A percentile compares a stretch with the other conserved stretches of the same genome.
phyloP scores from a whole-genome alignment of 1,140 invertebrate species.

The Zaprionus taronus region DNA sequence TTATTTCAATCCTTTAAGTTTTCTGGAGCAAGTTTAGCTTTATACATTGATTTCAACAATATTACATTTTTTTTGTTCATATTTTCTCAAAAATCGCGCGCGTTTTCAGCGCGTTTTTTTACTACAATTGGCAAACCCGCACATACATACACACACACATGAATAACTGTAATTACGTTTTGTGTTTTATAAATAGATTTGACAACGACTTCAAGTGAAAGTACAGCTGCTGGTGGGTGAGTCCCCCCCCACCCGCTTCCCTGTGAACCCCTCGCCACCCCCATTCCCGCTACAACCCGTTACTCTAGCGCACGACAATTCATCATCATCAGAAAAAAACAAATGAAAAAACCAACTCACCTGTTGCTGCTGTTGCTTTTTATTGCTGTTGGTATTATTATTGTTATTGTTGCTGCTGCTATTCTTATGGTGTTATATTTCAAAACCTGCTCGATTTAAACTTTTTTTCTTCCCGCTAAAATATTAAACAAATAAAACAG shows the following conservation, averaged over 20 bases:
- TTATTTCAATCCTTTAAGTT: background rate
- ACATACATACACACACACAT: background rate
- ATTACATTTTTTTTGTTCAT: background rate
- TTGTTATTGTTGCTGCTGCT: constrained; percentile 17
- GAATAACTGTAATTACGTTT: constrained; percentile 1
- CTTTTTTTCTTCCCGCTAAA: background rate
- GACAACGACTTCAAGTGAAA: constrained; percentile 31
- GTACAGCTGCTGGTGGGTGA: constrained; percentile 29
- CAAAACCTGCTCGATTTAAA: constrained; percentile 27
- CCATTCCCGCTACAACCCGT: background rate
- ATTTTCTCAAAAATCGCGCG: constrained; percentile 10
- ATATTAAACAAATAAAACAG: constrained; percentile 27
- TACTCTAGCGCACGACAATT: constrained; percentile 1
- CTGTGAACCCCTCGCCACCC: background rate
- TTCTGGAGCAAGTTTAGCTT: background rate
- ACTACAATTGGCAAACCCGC: background rate
- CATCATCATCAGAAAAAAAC: background rate
- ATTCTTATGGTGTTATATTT: constrained; percentile 5
- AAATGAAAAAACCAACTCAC: constrained; percentile 32
- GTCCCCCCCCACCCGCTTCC: background rate
- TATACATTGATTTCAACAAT: background rate
- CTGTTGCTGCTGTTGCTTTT: constrained; percentile 32
- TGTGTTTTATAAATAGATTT: constrained; percentile 28
- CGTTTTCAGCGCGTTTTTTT: constrained; percentile 15
- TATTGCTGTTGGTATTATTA: constrained; percentile 13